Base-by-base conservation (phyloP, 2,113 vertebrate genomes). In the Cephalopterus ornatus region DNA sequence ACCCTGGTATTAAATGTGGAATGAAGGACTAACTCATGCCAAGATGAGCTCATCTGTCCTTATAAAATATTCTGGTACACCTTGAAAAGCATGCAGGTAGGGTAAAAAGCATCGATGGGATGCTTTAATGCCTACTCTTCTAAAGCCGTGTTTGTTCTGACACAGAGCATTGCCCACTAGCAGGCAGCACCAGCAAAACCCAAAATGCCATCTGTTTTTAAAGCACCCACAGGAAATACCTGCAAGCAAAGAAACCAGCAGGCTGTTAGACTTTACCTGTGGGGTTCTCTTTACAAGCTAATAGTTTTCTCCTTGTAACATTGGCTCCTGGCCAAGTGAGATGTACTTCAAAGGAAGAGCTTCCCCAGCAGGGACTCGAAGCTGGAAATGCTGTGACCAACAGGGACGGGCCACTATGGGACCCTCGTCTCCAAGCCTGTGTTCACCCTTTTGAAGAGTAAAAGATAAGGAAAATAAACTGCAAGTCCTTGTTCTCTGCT, bases 11-110 rank as follows among this genome's bases (percentile, higher is more conserved):
- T 3, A 63, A 78, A 66, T 0, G 0, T 23, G 58, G 35, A 44
- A 41, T n/a, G 19, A 59, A 68, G 5, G 26, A 68, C n/a, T 47
- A 86, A 58, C 18, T 6, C 58, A 39, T 0, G 0, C 23, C 61
- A 85, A 95, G 15, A 23, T 0, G 1, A 74, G 23, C 8, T 49
- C 46, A n/a, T 33, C 67, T 24, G 27, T 10, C 32, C 33, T 67
- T 80, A 44, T 26, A 44, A 58, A 80, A 10, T 21, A 8, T 14
- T 55, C n/a, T 50, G 35, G 7, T 18, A 50, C 20, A 18, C 17
- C 46, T 68, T 2, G 13, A 39, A 82, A 92, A 77, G 8, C 30
- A 50, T 16, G 6, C 12, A 79, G 16, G 13, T 19, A 89, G 28
- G 6, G 28, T 76, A 50, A 73, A 85, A 70, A 0, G 2, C 16